Evolutionary conservation across 2,113 vertebrate species (phyloP).

Genomic region (Chlorodrepanis virens): DNA sequence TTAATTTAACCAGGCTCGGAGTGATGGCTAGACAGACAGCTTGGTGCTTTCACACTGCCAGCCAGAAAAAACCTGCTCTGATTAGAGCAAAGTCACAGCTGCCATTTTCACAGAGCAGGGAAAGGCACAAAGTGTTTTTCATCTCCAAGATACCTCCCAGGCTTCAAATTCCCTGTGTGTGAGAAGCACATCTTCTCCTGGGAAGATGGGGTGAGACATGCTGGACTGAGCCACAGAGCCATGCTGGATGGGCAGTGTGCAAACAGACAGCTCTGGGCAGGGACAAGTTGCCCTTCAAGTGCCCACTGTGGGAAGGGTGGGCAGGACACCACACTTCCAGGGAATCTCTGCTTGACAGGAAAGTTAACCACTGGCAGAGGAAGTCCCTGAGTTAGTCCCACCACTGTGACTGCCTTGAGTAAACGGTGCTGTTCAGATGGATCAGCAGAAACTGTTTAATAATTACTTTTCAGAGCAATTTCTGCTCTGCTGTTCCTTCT

Average conservation of each 20-base stretch:
- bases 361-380: not conserved
- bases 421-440: not conserved
- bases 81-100: not conserved
- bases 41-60: not conserved
- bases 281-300: too few species aligned
- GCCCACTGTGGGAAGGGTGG: not conserved
- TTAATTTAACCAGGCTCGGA: slow-evolving; percentile 65
- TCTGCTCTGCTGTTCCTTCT: not conserved
- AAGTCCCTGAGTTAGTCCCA: not conserved
- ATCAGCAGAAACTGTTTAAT: slow-evolving; percentile 20
- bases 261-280: not conserved
- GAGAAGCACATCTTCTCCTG: not conserved
- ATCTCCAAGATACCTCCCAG: not conserved
- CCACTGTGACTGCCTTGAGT: not conserved
- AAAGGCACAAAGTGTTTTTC: not conserved
- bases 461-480: slow-evolving; percentile 40
- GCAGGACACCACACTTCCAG: not conserved
- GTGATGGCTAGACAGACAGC: slow-evolving; percentile 53
- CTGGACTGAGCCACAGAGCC: not conserved
- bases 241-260: not conserved
- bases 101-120: not conserved
- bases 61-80: not conserved
- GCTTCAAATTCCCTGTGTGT: not conserved
- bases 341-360: not conserved
- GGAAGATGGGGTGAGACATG: not conserved